Evolutionary conservation across 1,140 invertebrate species (phyloP).

Genomic region (Drosophila watanabei): DNA sequence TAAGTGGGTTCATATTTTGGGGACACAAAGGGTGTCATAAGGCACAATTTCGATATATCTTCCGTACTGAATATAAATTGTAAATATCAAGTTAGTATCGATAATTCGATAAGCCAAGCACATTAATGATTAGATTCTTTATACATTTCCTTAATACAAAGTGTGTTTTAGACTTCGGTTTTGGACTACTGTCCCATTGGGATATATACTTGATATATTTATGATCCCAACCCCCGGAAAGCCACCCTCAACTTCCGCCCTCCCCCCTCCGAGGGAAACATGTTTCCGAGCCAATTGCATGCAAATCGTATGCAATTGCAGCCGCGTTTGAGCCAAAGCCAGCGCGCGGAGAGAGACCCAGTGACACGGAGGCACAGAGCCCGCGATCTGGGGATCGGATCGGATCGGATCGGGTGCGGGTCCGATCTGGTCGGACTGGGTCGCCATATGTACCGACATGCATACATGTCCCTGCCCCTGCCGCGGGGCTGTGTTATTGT

Average conservation of each 20-base stretch:
- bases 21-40: too few relatives aligned
- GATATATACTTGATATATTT: constrained; percentile 63
- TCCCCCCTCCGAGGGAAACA: constrained; percentile 29
- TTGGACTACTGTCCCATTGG: too few relatives aligned
- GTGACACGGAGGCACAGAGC: constrained; percentile 27
- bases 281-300: constrained; percentile 67
- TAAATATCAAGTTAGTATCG: background rate
- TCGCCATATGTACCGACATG: constrained; percentile 23
- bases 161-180: constrained; percentile 15
- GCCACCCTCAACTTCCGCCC: constrained; percentile 5
- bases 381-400: constrained; percentile 25
- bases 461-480: constrained; percentile 24
- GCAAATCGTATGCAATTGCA: constrained; percentile 73
- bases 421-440: constrained; percentile 40
- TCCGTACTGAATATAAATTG: too few relatives aligned
- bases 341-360: constrained; percentile 12
- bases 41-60: too few relatives aligned
- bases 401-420: constrained; percentile 4
- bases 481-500: constrained; percentile 72
- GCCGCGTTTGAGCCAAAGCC: constrained; percentile 48
- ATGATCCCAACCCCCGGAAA: constrained; percentile 54
- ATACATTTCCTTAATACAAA: background rate
- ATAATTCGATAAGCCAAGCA: background rate
- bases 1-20: too few relatives aligned
- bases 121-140: accelerated